A percentile compares a stretch with the other conserved stretches of the same genome.
phyloP scores from a whole-genome alignment of 2,113 vertebrate species.

The Spizaetus ornatus region DNA sequence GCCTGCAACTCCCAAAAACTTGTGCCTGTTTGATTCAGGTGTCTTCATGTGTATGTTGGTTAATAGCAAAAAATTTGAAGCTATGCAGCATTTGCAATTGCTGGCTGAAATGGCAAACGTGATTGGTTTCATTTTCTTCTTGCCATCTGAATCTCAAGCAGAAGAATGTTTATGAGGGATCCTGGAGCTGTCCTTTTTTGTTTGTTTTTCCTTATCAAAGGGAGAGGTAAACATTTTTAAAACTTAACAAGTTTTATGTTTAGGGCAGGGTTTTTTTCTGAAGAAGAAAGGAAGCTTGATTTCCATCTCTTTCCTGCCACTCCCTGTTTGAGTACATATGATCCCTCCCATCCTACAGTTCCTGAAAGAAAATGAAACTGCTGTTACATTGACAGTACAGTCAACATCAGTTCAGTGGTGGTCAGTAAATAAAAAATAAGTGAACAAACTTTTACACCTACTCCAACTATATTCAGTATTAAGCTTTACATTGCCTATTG shows the following conservation, averaged over 20 bases:
- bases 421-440: not conserved
- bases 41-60: not conserved
- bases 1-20: not conserved
- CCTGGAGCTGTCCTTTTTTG: not conserved
- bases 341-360: not conserved
- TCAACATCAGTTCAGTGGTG: not conserved
- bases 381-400: not conserved
- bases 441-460: not conserved
- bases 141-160: not conserved
- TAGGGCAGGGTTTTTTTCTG: not conserved
- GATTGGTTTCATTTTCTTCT: not conserved
- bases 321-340: not conserved
- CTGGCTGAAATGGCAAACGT: not conserved
- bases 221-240: not conserved
- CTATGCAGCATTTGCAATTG: not conserved
- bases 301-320: conserved; percentile 48
- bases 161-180: not conserved
- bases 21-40: not conserved
- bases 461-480: not conserved
- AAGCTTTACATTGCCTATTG: not conserved
- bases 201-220: not conserved
- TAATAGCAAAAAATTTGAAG: not conserved
- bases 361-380: not conserved
- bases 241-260: not conserved
- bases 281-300: conserved; percentile 5